Conservation (phyloP, 2,888 invertebrate species). For the Chelonus formosanus region DNA sequence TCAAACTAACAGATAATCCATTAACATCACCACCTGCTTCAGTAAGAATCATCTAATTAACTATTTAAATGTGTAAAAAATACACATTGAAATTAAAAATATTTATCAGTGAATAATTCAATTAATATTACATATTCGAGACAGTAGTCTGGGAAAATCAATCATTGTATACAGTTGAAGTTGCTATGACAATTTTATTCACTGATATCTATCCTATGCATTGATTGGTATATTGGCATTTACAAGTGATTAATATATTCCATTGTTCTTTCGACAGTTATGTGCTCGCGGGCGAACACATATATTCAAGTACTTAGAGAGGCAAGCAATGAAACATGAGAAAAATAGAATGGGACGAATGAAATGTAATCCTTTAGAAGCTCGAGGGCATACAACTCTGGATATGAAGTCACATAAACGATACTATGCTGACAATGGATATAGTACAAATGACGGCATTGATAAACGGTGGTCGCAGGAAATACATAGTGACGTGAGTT, state of each 20-base stretch:
- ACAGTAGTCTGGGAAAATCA: too few species aligned
- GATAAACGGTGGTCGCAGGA: conserved; percentile 89
- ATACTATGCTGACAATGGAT: conserved; percentile 89
- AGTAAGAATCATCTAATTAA: conserved; percentile 70
- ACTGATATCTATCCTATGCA: too few species aligned
- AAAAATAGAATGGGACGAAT: conserved; percentile 66
- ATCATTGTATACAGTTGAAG: too few species aligned
- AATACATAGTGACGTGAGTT: conserved; percentile 65
- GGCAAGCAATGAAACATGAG: conserved; percentile 81
- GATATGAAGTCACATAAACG: conserved; percentile 69
- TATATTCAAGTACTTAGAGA: conserved; percentile 93
- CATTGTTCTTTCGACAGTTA: conserved; percentile 68
- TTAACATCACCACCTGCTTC: conserved; percentile 91
- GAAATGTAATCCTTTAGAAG: conserved; percentile 67
- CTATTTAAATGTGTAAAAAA: background rate
- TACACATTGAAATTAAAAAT: background rate
- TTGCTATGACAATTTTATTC: too few species aligned
- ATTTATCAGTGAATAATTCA: too few species aligned
- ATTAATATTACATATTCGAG: too few species aligned
- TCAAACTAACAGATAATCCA: conserved; percentile 89
- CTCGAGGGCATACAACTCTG: conserved; percentile 67
- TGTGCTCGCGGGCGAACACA: conserved; percentile 93
- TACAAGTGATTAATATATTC: conserved; percentile 14
- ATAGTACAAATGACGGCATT: conserved; percentile 84
- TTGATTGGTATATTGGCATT: too few species aligned